Percentiles rank a stretch among this genome's conserved stretches.
phyloP scores from a whole-genome alignment of 2,113 vertebrate species.

The Gambusia holbrooki region DNA sequence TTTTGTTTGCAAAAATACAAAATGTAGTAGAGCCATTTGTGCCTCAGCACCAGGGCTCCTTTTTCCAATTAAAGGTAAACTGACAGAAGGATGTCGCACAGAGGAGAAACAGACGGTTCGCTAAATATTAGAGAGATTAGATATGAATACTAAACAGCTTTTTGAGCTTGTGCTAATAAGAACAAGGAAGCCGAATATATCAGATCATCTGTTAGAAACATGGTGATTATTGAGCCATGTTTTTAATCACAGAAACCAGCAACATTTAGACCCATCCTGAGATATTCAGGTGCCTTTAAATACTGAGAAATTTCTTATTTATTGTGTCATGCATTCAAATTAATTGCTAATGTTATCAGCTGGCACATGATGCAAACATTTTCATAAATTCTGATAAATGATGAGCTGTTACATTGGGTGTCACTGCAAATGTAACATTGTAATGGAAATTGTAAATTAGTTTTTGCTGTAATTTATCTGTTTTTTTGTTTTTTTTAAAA shows the following conservation, averaged over 20 bases:
- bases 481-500: too few relatives aligned
- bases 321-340: neutral
- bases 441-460: neutral
- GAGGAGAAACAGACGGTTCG: neutral
- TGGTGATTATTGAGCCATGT: neutral
- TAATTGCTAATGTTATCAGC: neutral
- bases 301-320: neutral
- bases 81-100: neutral
- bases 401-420: neutral
- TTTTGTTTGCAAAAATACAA: neutral
- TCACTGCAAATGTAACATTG: neutral
- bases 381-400: constrained; percentile 8
- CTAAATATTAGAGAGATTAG: neutral
- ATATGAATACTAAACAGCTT: neutral
- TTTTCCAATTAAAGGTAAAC: neutral
- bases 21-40: neutral
- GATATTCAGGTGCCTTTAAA: neutral
- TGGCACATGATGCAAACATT: constrained; percentile 6
- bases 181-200: neutral
- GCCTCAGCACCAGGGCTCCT: constrained; percentile 16
- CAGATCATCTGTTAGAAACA: neutral
- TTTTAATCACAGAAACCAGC: neutral
- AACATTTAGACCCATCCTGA: neutral
- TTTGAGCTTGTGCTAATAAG: neutral
- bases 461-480: neutral